Percentiles rank a stretch among this genome's conserved stretches.
phyloP scores from a whole-genome alignment of 2,113 vertebrate genomes.

The Proteles cristata region DNA sequence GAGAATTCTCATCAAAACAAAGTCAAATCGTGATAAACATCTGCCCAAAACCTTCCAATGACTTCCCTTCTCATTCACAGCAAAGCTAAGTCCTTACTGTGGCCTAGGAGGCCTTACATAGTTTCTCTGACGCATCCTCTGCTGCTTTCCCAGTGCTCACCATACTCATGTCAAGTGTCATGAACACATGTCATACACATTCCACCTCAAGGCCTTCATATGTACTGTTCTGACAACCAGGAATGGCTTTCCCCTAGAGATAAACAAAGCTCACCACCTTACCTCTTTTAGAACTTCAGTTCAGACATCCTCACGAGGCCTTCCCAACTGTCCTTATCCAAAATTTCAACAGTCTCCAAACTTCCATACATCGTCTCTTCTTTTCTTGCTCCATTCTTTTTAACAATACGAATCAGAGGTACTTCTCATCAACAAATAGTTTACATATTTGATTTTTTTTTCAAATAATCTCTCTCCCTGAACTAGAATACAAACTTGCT shows the following conservation, averaged over 20 bases:
- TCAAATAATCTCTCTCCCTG: not conserved
- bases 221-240: not conserved
- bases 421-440: not conserved
- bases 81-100: not conserved
- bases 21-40: not conserved
- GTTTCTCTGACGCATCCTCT: not conserved
- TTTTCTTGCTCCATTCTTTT: not conserved
- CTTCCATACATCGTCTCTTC: not conserved
- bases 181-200: not conserved
- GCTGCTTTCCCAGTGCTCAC: not conserved
- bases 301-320: not conserved
- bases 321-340: not conserved
- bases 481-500: not conserved
- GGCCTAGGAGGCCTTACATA: not conserved
- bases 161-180: not conserved
- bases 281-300: not conserved
- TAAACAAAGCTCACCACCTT: not conserved
- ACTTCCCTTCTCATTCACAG: not conserved
- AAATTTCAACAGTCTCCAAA: not conserved
- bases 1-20: constrained; percentile 24
- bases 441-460: not conserved
- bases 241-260: not conserved
- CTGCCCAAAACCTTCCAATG: not conserved
- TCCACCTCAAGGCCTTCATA: not conserved
- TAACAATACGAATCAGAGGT: not conserved